Base-by-base conservation (phyloP, 2,888 invertebrate genomes). In the Eilema sororculum region DNA sequence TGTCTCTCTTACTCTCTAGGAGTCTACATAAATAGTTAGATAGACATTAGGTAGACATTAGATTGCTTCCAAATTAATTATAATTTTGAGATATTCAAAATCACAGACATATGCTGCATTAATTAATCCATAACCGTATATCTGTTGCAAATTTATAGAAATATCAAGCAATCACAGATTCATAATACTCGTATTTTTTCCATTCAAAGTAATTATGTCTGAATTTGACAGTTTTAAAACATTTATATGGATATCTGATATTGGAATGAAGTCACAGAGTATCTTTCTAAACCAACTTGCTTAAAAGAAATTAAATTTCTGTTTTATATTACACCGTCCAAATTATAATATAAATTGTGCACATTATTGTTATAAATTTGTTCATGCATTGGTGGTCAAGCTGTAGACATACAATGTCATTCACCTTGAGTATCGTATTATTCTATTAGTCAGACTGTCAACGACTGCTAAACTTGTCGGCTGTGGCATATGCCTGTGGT, bases 361-460 rank as follows among this genome's bases (percentile, higher is more conserved):
- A 60, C 30, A 20, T 60, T 30, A 58, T n/a, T 60, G 30, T 30
- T 60, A 60, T 30, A 30, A 52, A 52, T n/a, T 52, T 52, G 52
- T 52, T 52, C n/a, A 46, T 46, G 46, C 46, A 20, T 20, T 46
- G 46, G n/a, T 52, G 52, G 52, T n/a, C 20, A 52, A n/a, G 52
- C 52, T n/a, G 52, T 52, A 52, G n/a, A n/a, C n/a, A 52, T 52
- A 52, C 52, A 52, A 52, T 52, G 52, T 52, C n/a, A 52, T 52
- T 52, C 52, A 52, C 20, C 52, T 52, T 52, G 9, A 52, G 52
- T 52, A 5, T 52, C 8, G n/a, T 52, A 52, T 52, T n/a, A n/a
- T 52, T 52, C 9, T 52, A 52, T 8, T 52, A 46, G 46, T 20
- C 16, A 20, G 6, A 46, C 46, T 20, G 41, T 41, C 20, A 46